phyloP scores from a whole-genome alignment of 2,888 invertebrate species.

The Eupithecia subumbrata region DNA sequence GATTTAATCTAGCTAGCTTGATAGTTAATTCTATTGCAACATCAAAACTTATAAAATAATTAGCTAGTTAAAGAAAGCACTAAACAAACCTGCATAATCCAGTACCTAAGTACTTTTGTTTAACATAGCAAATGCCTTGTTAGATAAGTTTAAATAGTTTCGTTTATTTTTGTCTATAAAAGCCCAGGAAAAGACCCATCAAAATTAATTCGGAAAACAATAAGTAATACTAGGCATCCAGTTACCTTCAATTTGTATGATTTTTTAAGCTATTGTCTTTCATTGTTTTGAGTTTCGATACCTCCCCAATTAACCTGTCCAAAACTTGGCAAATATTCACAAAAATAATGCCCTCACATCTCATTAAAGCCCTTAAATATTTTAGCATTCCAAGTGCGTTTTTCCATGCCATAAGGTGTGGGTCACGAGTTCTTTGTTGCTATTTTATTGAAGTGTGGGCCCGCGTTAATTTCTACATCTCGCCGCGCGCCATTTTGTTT shows the following conservation, averaged over 20 bases:
- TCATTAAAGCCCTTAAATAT: constrained; percentile 32
- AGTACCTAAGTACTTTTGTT: too few species aligned
- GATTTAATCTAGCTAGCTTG: too few species aligned
- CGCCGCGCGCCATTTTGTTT: constrained; percentile 38
- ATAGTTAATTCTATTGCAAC: too few species aligned
- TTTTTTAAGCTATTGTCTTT: constrained; percentile 16
- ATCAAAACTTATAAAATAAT: too few species aligned
- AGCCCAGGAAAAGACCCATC: background rate
- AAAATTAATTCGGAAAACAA: background rate
- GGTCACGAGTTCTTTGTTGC: constrained; percentile 60
- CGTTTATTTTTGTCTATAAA: background rate
- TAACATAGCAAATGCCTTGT: too few species aligned
- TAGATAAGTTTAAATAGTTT: too few species aligned
- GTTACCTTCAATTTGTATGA: background rate
- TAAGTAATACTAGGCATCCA: background rate
- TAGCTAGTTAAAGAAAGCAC: too few species aligned
- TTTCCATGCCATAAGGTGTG: constrained; percentile 60
- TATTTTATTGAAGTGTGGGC: constrained; percentile 50
- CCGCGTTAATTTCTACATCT: constrained; percentile 55
- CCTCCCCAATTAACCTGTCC: constrained; percentile 24
- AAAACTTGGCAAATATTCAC: constrained; percentile 13
- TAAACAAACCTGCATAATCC: too few species aligned
- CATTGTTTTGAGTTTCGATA: background rate
- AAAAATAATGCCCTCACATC: constrained; percentile 21
- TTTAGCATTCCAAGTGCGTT: constrained; percentile 34